Evolutionary conservation across 1,140 invertebrate genomes (phyloP).

Genomic region (Atopsyche davidsoni): DNA sequence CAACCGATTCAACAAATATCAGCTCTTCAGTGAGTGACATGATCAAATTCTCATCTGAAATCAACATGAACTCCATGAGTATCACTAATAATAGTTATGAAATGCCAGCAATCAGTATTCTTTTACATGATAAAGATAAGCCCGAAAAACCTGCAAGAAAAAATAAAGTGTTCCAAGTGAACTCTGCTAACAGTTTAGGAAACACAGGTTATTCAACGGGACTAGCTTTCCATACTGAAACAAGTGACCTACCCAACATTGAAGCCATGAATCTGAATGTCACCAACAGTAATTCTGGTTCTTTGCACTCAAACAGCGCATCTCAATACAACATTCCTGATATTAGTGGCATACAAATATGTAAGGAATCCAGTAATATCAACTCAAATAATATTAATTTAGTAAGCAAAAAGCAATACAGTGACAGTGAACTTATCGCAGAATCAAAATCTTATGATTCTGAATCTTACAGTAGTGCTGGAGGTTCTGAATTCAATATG

Average conservation of each 20-base stretch:
- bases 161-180: constrained; percentile 1
- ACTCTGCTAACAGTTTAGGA: background rate
- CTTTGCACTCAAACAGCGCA: background rate
- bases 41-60: constrained; percentile 31
- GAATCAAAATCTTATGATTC: no score
- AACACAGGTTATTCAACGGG: background rate
- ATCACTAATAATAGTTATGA: constrained; percentile 7
- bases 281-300: background rate
- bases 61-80: constrained; percentile 6
- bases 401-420: no score
- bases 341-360: constrained; percentile 10
- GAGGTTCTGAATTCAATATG: constrained; percentile 10
- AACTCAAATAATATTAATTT: no score
- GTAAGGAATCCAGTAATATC: no score
- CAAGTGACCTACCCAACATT: background rate
- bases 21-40: constrained; percentile 24
- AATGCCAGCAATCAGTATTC: constrained; percentile 17
- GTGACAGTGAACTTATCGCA: constrained; percentile 18
- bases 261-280: constrained; percentile 3
- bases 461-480: no score
- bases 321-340: constrained; percentile 14
- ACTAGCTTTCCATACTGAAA: background rate
- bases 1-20: constrained; percentile 20
- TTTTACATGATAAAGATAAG: constrained; percentile 3
- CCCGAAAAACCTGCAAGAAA: background rate